Evolutionary conservation across 2,113 vertebrate genomes (phyloP).

Genomic region (Ochotona curzoniae): DNA sequence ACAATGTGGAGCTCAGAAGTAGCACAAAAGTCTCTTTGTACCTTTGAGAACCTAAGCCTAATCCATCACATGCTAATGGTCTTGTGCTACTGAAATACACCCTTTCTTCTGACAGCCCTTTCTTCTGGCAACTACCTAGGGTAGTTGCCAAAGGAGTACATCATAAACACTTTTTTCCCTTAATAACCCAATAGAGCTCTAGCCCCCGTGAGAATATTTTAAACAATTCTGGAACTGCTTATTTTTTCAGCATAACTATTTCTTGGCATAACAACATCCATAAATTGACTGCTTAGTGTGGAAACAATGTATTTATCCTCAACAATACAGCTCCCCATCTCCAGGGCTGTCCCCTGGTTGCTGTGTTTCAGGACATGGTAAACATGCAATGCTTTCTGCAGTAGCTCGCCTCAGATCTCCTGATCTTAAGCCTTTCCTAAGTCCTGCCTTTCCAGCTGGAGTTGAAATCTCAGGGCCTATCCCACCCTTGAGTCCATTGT

Average conservation of each 20-base stretch:
- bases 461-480: neutral
- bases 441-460: neutral
- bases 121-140: no score
- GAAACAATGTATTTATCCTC: slow-evolving; percentile 44
- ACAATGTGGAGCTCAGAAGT: fast-evolving
- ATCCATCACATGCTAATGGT: neutral
- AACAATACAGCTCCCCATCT: neutral
- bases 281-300: neutral
- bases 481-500: neutral
- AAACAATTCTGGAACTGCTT: slow-evolving; percentile 51
- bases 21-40: neutral
- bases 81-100: no score
- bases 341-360: neutral
- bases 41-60: neutral
- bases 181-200: slow-evolving; percentile 27
- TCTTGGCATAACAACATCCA: slow-evolving; percentile 4
- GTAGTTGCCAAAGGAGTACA: neutral
- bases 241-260: slow-evolving; percentile 13
- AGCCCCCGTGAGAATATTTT: slow-evolving; percentile 60
- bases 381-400: neutral
- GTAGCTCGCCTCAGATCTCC: neutral
- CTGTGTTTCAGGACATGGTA: neutral
- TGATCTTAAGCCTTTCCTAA: neutral
- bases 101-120: slow-evolving; percentile 1
- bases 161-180: neutral